Base-by-base conservation (phyloP, 2,797 vertebrate genomes). In the Peromyscus melanophrys region DNA sequence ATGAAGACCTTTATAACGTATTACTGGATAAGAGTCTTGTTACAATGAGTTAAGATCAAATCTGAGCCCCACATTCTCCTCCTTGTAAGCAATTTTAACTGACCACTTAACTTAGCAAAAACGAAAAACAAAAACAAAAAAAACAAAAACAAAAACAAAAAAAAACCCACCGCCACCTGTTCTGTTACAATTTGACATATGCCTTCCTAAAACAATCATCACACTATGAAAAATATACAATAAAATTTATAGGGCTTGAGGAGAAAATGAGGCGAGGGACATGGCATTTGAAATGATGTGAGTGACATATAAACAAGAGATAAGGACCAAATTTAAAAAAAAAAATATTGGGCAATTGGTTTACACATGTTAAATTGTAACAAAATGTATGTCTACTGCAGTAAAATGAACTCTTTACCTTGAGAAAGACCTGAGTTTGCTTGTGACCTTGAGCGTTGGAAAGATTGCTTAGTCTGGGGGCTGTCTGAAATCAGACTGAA, bases 201-300 rank as follows among this genome's bases (percentile, higher is more conserved):
- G 1, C 11, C 16, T 89, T 88, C 34, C 76, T 95, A 49, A 96
- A 95, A 88, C 40, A 61, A 43, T 75, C 86, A 73, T 73, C 55
- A 93, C 2, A 9, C 34, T 34, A 13, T 55, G 81, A 29, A 93
- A 78, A 67, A 80, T 73, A 14, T 37, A 4, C 21, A 94, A 52
- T 86, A 76, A 65, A 96, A 43, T 61, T 46, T 40, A 37, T 6
- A 85, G 27, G 16, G 1, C 52, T 73, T 77, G 14, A 69, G 49
- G 13, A 19, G 0, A 29, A 95, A 87, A 71, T 3, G 49, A 73
- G 17, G 16, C 29, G 63, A 61, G 23, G 1, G 4, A 13, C 0
- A 89, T 43, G 49, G 25, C 14, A 34, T 76, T 76, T 71, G 40
- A 89, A 91, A 17, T 40, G 29, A 69, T 78, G 49, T 78, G 65